Evolutionary conservation across 1,140 invertebrate genomes (phyloP).

Genomic region (Tribolium madens): DNA sequence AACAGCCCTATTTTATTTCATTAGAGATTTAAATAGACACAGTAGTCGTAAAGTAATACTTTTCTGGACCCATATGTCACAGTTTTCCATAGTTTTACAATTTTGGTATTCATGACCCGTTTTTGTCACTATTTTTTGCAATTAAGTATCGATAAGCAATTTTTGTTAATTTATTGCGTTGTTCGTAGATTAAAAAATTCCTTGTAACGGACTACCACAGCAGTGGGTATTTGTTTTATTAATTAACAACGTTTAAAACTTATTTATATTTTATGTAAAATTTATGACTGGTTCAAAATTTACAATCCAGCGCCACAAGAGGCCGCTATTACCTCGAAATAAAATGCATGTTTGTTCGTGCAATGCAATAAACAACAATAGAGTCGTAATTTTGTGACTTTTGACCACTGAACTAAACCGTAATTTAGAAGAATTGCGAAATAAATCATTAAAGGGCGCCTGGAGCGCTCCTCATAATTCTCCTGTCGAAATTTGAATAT

Average conservation of each 20-base stretch:
- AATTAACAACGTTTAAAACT: neutral
- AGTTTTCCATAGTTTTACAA: too few relatives aligned
- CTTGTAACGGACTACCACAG: neutral
- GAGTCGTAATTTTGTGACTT: neutral
- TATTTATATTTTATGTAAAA: neutral
- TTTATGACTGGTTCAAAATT: neutral
- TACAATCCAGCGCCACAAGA: neutral
- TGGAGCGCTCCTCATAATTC: slow-evolving; percentile 31
- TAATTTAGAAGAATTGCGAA: slow-evolving; percentile 33
- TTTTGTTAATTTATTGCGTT: neutral
- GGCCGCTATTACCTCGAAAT: neutral
- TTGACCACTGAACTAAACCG: neutral
- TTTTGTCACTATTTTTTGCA: too few relatives aligned
- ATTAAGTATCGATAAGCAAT: too few relatives aligned
- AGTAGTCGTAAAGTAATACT: too few relatives aligned
- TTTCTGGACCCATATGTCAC: too few relatives aligned
- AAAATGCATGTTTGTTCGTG: neutral
- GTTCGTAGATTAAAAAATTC: neutral
- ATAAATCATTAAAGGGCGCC: slow-evolving; percentile 40
- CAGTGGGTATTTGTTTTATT: neutral
- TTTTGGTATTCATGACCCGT: too few relatives aligned
- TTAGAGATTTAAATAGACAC: too few relatives aligned
- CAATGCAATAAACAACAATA: neutral
- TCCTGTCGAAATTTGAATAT: slow-evolving; percentile 48
- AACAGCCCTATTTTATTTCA: too few relatives aligned